Base-by-base conservation (phyloP, 2,888 invertebrate genomes). In the Conchocele bisecta region DNA sequence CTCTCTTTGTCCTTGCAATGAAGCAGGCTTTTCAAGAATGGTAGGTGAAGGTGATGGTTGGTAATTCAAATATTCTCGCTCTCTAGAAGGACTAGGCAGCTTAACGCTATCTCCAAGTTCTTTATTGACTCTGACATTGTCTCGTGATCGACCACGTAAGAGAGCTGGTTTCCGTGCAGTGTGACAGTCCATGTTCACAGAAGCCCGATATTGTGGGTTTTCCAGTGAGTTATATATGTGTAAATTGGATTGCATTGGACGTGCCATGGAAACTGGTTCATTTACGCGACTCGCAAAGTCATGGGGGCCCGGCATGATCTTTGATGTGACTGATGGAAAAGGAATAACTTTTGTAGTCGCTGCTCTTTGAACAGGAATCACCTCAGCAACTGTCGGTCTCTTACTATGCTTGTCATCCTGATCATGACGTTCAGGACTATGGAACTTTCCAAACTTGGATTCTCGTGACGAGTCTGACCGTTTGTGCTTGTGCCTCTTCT, bases 381-480 rank as follows among this genome's bases (percentile, higher is more conserved):
- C 74, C 51, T 77, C 74, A 28, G 59, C 77, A 15, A 77, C 67
- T 54, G 71, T 73, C 11, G 37, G 37, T 33, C 53, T 74, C 33
- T 64, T 74, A 39, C 59, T 58, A 22, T 35, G 20, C n/a, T 31
- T 60, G 6, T 70, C 66, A n/a, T n/a, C n/a, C 29, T 58, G 63
- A 29, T 61, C 69, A 20, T 42, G 33, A 17, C 35, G 60, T 6
- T 73, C 70, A 13, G 39, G 28, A 22, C 35, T 48, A 7, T 35
- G 28, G n/a, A 63, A 64, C n/a, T 56, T 56, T 7, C 77, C 74
- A 66, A 85, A 86, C 69, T 75, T 72, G 15, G 86, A 82, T 20
- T 83, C 83, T 46, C 81, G 85, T 22, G 83, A 82, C 7, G 86
- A 84, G 50, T 83, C 81, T 54, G 84, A 78, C 53, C 85, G 75